Evolutionary conservation across 1,140 invertebrate genomes (phyloP).

Genomic region (Pinna nobilis): DNA sequence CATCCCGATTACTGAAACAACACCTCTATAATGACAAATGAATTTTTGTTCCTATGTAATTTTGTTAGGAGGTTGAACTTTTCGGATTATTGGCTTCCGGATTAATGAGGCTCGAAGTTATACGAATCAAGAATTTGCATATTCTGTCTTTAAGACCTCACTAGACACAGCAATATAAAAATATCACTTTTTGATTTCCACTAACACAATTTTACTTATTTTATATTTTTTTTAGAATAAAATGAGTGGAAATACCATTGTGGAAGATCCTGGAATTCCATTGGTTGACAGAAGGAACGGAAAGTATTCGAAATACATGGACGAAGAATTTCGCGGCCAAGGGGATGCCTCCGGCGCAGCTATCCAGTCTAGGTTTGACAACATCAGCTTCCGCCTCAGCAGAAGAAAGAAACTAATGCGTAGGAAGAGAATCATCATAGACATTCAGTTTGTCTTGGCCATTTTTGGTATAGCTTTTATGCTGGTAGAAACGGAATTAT

Average conservation of each 20-base stretch:
- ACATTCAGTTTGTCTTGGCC: constrained; percentile 61
- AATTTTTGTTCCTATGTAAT: too few relatives aligned
- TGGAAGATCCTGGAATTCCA: constrained; percentile 62
- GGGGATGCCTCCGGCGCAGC: background rate
- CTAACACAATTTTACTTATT: too few relatives aligned
- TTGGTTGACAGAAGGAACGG: constrained; percentile 49
- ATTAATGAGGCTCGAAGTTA: too few relatives aligned
- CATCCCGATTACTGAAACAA: too few relatives aligned
- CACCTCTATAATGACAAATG: too few relatives aligned
- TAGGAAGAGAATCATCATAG: constrained; percentile 56
- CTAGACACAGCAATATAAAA: too few relatives aligned
- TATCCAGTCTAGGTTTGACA: constrained; percentile 49
- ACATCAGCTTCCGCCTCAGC: constrained; percentile 65
- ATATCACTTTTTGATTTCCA: background rate
- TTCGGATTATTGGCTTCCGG: too few relatives aligned
- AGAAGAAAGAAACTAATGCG: constrained; percentile 61
- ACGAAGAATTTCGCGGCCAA: constrained; percentile 35
- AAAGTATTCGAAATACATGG: constrained; percentile 54
- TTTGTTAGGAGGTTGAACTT: too few relatives aligned
- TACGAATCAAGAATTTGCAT: too few relatives aligned
- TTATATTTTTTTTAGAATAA: constrained; percentile 46
- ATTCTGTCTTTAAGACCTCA: too few relatives aligned
- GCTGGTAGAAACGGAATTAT: constrained; percentile 70
- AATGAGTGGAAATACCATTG: constrained; percentile 50
- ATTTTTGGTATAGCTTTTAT: constrained; percentile 69